Percentiles rank a stretch among this genome's conserved stretches.
Evolutionary conservation across 2,888 invertebrate genomes (phyloP).

Genomic region (Brachynemurus nebulosus): DNA sequence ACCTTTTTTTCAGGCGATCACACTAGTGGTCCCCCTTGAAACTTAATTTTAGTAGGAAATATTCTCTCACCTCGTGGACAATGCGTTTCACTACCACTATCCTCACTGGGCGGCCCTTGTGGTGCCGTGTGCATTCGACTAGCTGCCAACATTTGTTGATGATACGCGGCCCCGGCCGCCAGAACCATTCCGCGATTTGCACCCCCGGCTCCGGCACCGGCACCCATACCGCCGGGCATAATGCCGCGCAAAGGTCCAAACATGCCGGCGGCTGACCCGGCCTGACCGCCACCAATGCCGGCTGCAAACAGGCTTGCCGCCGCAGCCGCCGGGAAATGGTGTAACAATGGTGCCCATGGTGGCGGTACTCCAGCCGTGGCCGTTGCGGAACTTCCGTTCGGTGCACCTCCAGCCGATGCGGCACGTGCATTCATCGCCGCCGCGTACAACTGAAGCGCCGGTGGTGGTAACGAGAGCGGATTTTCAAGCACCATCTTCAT

Average conservation of each 20-base stretch:
- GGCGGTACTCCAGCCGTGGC: conserved; percentile 36
- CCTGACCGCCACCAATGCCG: conserved; percentile 31
- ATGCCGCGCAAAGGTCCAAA: conserved; percentile 14
- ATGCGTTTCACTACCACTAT: conserved; percentile 33
- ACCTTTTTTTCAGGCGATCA: too few relatives aligned
- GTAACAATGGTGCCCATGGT: conserved; percentile 31
- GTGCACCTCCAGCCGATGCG: conserved; percentile 28
- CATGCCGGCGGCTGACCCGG: conserved; percentile 29
- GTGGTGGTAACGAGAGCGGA: conserved; percentile 45
- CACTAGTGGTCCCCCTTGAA: too few relatives aligned
- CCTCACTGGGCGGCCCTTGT: conserved; percentile 32
- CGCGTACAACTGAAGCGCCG: conserved; percentile 54
- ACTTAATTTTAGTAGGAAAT: too few relatives aligned
- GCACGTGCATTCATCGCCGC: conserved; percentile 39
- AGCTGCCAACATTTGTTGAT: conserved; percentile 8
- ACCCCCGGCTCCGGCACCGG: conserved; percentile 26
- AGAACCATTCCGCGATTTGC: conserved; percentile 10
- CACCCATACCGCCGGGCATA: conserved; percentile 23
- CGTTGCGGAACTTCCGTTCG: neutral
- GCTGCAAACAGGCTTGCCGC: conserved; percentile 26
- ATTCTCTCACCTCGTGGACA: conserved; percentile 28
- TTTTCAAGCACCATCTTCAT: conserved; percentile 44
- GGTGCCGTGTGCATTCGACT: conserved; percentile 6
- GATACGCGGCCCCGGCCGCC: conserved; percentile 11
- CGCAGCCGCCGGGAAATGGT: conserved; percentile 34